Conservation (phyloP, 23 tunicate species). For the Botrylloides violaceus region DNA sequence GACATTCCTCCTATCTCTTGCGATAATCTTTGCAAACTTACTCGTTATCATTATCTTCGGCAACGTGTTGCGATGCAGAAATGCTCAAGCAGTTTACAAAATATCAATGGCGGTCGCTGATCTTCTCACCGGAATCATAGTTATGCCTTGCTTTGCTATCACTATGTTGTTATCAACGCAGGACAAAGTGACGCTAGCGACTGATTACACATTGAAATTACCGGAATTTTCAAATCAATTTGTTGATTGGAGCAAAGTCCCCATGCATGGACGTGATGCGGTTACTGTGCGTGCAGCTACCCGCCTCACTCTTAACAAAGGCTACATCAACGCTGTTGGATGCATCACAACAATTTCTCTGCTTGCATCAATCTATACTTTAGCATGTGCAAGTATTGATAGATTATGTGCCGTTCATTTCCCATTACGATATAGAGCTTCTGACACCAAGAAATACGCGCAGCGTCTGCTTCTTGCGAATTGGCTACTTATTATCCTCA, state of each 20-base stretch:
- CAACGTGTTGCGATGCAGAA: conserved; percentile 4
- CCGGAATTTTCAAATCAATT: background rate
- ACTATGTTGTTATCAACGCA: conserved; percentile 9
- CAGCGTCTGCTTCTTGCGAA: conserved; percentile 11
- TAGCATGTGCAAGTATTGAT: conserved; percentile 40
- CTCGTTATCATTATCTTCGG: conserved; percentile 16
- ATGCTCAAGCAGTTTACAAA: conserved; percentile 55
- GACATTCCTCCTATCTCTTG: conserved; percentile 13
- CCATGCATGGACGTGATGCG: conserved; percentile 22
- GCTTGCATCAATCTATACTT: conserved; percentile 37
- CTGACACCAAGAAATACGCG: conserved; percentile 21
- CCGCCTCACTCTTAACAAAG: background rate
- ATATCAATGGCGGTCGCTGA: conserved; percentile 56
- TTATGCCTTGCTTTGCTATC: conserved; percentile 30
- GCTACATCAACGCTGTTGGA: conserved; percentile 42
- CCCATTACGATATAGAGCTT: conserved; percentile 25
- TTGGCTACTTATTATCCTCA: conserved; percentile 24
- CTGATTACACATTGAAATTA: background rate
- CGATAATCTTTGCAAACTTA: conserved; percentile 22
- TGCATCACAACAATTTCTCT: conserved; percentile 39
- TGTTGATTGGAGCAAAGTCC: conserved; percentile 3
- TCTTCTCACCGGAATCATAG: conserved; percentile 39
- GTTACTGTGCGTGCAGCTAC: conserved; percentile 14
- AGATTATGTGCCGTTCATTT: conserved; percentile 29
- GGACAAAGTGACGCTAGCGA: background rate